Conservation (phyloP, 2,113 vertebrate genomes). For the Tetrax tetrax region DNA sequence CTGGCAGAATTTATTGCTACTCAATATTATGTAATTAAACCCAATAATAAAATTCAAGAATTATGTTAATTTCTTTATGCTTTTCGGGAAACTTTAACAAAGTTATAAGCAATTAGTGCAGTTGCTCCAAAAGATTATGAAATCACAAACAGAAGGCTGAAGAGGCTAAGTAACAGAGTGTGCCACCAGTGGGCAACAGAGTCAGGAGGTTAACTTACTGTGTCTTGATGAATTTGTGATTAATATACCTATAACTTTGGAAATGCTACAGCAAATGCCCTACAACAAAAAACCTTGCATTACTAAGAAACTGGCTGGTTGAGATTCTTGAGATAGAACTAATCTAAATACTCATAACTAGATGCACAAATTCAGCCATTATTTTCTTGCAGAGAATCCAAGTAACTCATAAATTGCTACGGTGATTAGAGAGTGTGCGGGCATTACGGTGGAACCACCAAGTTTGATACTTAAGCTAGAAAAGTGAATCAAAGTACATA, state of each 20-base stretch:
- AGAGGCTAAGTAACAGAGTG: not conserved
- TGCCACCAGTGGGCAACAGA: not conserved
- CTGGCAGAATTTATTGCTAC: not conserved
- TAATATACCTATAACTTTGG: not conserved
- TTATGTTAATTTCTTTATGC: accelerated
- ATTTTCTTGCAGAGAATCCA: not conserved
- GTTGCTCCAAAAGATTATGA: not conserved
- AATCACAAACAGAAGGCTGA: not conserved
- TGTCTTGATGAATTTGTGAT: not conserved
- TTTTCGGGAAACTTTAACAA: not conserved
- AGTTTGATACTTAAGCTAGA: not conserved
- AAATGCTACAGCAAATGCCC: not conserved
- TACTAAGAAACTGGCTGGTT: not conserved
- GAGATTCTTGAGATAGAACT: not conserved
- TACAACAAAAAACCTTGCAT: not conserved
- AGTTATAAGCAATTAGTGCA: not conserved
- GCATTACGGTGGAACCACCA: not conserved
- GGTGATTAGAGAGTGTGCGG: not conserved
- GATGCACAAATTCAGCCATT: not conserved
- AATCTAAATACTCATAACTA: not conserved
- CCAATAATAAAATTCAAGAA: not conserved
- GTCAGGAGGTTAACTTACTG: not conserved
- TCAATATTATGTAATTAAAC: not conserved
- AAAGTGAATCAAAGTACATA: not conserved
- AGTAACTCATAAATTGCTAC: not conserved